A percentile compares a stretch with the other conserved stretches of the same genome.
phyloP scores from a whole-genome alignment of 2,797 vertebrate species.

The Crotalus adamanteus region DNA sequence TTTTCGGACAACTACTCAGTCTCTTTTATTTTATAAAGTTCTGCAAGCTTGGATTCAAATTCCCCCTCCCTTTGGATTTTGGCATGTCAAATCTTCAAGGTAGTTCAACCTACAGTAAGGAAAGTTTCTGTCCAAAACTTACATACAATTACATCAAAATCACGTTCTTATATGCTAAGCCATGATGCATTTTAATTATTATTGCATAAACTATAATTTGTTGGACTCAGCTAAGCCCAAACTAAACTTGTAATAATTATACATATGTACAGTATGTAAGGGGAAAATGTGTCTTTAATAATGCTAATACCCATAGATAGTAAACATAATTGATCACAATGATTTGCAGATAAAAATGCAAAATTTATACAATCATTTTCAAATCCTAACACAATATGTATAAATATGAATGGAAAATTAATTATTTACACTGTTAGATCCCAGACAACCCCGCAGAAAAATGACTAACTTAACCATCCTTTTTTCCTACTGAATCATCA shows the following conservation, averaged over 20 bases:
- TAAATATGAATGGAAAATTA: not conserved
- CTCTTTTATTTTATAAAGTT: not conserved
- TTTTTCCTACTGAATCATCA: slow-evolving; percentile 27
- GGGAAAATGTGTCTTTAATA: not conserved
- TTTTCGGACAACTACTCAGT: not conserved
- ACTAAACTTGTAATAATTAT: not conserved
- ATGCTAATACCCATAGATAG: not conserved
- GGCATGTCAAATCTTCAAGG: not conserved
- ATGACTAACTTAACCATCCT: not conserved
- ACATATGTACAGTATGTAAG: not conserved
- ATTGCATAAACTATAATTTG: not conserved
- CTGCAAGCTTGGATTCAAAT: not conserved
- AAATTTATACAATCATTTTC: not conserved
- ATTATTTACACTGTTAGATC: not conserved
- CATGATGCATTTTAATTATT: not conserved
- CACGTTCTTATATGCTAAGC: not conserved
- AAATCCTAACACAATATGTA: not conserved
- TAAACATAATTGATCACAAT: not conserved
- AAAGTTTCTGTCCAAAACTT: not conserved
- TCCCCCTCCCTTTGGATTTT: not conserved
- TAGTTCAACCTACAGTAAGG: not conserved
- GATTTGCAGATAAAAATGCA: not conserved
- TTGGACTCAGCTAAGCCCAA: not conserved
- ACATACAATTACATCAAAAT: not conserved
- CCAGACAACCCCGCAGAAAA: not conserved